phyloP scores from a whole-genome alignment of 2,113 vertebrate species.

The Upupa epops region DNA sequence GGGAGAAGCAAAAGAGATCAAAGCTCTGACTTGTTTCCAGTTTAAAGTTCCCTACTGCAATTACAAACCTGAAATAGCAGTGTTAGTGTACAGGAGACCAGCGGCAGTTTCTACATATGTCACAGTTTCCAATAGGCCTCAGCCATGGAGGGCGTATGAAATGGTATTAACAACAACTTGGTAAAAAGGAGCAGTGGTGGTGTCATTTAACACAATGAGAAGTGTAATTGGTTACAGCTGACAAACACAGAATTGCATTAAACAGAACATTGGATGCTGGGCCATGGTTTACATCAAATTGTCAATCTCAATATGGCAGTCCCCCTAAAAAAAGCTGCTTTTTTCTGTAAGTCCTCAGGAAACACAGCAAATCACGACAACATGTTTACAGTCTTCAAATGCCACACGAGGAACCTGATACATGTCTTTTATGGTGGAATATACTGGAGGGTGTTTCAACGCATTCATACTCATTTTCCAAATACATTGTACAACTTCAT shows the following conservation, averaged over 20 bases:
- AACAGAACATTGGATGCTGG: constrained; percentile 61
- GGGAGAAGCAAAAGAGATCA: not conserved
- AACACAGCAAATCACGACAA: constrained; percentile 75
- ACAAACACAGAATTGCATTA: constrained; percentile 59
- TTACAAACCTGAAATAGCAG: not conserved
- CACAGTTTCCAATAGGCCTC: not conserved
- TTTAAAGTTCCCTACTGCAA: constrained; percentile 14
- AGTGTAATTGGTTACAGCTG: constrained; percentile 74
- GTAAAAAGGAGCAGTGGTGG: constrained; percentile 39
- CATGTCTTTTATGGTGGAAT: constrained; percentile 54
- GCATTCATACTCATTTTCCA: constrained; percentile 66
- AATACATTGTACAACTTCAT: constrained; percentile 30
- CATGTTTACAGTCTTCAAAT: constrained; percentile 78
- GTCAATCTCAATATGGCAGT: constrained; percentile 77
- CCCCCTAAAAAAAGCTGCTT: constrained; percentile 50
- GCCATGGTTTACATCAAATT: constrained; percentile 83
- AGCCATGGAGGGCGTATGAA: not conserved
- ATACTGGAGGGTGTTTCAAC: constrained; percentile 41
- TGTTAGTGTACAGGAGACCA: not conserved
- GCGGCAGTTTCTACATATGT: not conserved
- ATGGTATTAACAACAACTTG: not conserved
- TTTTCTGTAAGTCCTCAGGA: constrained; percentile 63
- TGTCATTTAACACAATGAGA: constrained; percentile 67
- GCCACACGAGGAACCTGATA: constrained; percentile 72
- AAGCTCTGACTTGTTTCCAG: constrained; percentile 3